Percentiles rank a stretch among this genome's conserved stretches.
These are phyloP conservation scores for Eupristina koningsbergeri DNA, from an alignment of 1,140 invertebrate genomes.

Conservation along the genomic window DNA sequence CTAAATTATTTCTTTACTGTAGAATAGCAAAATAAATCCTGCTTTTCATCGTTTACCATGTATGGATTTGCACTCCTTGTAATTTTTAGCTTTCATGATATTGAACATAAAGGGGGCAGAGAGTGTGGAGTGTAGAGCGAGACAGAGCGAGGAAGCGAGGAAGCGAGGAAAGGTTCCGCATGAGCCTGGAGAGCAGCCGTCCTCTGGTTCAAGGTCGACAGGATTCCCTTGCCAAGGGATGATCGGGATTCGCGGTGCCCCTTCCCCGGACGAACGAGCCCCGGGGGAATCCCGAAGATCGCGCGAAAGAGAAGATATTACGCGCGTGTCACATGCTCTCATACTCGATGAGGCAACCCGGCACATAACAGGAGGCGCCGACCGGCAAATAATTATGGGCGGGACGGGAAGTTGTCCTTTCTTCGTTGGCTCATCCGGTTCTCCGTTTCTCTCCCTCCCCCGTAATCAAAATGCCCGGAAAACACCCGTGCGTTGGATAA, in stretches of 20 bases:
- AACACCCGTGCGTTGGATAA: not conserved
- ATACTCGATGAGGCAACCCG: not conserved
- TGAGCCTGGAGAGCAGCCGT: not conserved
- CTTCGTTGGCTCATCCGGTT: constrained; percentile 20
- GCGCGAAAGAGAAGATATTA: not conserved
- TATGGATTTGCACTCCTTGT: not conserved
- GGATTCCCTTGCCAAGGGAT: constrained; percentile 15
- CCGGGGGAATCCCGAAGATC: not conserved
- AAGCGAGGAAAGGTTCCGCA: not conserved
- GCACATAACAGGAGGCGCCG: not conserved
- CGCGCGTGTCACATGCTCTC: constrained; percentile 11
- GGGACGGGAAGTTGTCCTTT: constrained; percentile 36
- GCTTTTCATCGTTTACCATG: not conserved
- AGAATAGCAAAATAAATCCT: not conserved
- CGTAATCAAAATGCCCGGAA: not conserved
- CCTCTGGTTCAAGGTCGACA: constrained; percentile 43
- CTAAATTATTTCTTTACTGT: not conserved
- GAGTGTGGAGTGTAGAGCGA: not conserved
- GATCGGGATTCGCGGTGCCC: constrained; percentile 5
- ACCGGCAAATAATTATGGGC: constrained; percentile 41
- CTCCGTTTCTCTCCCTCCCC: not conserved
- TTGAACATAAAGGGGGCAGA: not conserved
- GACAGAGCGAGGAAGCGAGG: not conserved
- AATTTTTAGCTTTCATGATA: not conserved
- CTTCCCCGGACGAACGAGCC: not conserved